These are phyloP conservation scores for Bombus turneri DNA, from an alignment of 1,140 invertebrate genomes.

Conservation along the genomic window DNA sequence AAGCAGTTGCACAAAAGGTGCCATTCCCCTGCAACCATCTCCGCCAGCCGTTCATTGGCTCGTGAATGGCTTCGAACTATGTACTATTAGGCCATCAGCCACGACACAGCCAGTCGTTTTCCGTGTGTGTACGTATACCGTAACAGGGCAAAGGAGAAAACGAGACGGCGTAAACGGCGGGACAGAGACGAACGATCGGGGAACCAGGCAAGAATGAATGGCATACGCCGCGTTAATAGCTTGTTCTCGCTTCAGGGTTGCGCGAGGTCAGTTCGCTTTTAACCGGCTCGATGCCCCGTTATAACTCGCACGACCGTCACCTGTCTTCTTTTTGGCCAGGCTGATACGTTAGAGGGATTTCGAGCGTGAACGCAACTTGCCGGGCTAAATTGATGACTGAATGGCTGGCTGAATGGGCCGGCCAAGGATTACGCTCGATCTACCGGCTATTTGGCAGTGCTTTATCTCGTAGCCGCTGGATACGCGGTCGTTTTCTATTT, in stretches of 20 bases:
- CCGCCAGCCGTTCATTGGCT: constrained; percentile 49
- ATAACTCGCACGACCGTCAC: constrained; percentile 46
- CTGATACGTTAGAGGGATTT: constrained; percentile 41
- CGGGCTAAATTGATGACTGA: constrained; percentile 37
- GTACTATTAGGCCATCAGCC: constrained; percentile 70
- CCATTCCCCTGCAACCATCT: not conserved
- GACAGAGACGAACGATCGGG: constrained; percentile 40
- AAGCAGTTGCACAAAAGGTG: constrained; percentile 53
- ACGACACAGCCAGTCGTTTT: constrained; percentile 40
- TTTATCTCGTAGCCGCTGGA: not conserved
- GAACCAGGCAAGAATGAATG: constrained; percentile 68
- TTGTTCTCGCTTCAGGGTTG: constrained; percentile 62
- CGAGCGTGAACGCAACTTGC: constrained; percentile 37
- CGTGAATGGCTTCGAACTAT: constrained; percentile 74
- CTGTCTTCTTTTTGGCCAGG: constrained; percentile 47
- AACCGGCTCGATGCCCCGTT: constrained; percentile 52
- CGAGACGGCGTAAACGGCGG: constrained; percentile 36
- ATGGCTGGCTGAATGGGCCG: constrained; percentile 21
- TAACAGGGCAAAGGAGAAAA: constrained; percentile 50
- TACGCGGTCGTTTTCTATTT: not conserved
- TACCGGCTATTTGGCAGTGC: constrained; percentile 17
- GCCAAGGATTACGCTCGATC: constrained; percentile 12
- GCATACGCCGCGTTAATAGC: constrained; percentile 73
- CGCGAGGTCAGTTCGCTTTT: constrained; percentile 57
- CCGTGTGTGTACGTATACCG: constrained; percentile 6